Evolutionary conservation across 2,797 vertebrate species (phyloP).

Genomic region (Megaceryle alcyon): DNA sequence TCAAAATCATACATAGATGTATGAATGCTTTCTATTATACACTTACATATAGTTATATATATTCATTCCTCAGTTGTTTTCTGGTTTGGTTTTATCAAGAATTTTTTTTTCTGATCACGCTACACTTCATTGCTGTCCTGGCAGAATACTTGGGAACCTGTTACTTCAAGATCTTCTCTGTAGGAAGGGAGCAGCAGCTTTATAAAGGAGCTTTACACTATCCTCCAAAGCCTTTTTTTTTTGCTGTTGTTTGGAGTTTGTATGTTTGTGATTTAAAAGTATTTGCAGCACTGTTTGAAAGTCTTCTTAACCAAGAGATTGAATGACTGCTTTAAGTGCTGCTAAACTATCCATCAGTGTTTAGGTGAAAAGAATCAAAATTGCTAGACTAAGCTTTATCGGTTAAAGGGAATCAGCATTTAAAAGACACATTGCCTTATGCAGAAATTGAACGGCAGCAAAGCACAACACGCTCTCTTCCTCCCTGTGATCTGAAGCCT

Average conservation of each 20-base stretch:
- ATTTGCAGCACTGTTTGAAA: background rate
- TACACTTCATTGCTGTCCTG: background rate
- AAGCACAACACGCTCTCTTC: fast-evolving
- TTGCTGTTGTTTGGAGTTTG: background rate
- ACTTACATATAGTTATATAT: background rate
- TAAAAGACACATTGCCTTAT: background rate
- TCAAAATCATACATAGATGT: background rate
- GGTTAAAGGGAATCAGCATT: background rate
- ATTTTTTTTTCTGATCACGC: background rate
- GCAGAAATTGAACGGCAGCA: background rate
- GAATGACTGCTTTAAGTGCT: background rate
- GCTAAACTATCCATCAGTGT: background rate
- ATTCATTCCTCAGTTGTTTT: background rate
- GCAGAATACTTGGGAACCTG: background rate
- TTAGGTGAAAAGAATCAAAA: background rate
- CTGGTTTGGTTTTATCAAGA: background rate
- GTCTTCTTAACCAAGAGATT: background rate
- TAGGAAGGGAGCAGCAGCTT: background rate
- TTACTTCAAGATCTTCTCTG: background rate
- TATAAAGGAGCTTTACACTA: background rate
- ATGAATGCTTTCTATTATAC: background rate
- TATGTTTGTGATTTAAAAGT: background rate
- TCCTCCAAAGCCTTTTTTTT: background rate
- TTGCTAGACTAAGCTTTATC: background rate
- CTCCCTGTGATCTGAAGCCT: background rate